Conservation (phyloP, 2,113 vertebrate genomes). For the Grammatotria lemairii region DNA sequence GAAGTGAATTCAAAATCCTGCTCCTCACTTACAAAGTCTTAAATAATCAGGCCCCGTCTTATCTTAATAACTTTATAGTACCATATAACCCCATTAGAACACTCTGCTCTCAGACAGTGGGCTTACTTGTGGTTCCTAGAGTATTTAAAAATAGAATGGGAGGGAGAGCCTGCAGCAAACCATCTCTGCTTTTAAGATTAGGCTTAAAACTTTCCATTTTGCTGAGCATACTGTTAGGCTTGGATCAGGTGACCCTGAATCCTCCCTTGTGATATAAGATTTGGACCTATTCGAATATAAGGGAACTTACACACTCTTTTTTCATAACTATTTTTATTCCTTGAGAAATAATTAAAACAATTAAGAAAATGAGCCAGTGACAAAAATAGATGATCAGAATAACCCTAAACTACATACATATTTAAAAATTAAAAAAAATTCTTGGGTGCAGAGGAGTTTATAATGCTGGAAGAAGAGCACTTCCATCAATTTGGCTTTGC, state of each 20-base stretch:
- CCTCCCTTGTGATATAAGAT: not conserved
- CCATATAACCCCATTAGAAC: not conserved
- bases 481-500: not conserved
- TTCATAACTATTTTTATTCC: accelerated
- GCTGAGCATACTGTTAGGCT: not conserved
- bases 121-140: not conserved
- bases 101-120: not conserved
- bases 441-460: not conserved
- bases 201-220: not conserved
- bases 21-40: not conserved
- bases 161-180: accelerated
- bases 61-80: not conserved
- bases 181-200: not conserved
- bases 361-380: not conserved
- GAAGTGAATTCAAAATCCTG: not conserved
- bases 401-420: not conserved
- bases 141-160: not conserved
- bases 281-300: accelerated
- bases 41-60: not conserved
- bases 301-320: not conserved
- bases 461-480: not conserved
- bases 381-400: not conserved
- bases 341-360: not conserved
- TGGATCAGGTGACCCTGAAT: not conserved
- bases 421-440: not conserved